Base-by-base conservation (phyloP, 2,888 invertebrate genomes). In the Harmothoe impar region DNA sequence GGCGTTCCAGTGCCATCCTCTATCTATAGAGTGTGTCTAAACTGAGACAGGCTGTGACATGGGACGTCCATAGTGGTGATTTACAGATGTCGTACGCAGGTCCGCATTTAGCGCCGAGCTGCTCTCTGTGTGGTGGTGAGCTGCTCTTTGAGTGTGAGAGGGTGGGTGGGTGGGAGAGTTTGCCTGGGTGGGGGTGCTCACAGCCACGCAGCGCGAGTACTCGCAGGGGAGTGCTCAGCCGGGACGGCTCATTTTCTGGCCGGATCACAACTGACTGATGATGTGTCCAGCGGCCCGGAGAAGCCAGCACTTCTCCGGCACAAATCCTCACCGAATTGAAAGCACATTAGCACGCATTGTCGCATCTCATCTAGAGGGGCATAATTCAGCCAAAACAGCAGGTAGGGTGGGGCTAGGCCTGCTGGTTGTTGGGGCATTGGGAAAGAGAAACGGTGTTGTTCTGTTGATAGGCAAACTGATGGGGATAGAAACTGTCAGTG, bases 201-300 rank as follows among this genome's bases (percentile, higher is more conserved):
- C 20, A 52, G 29, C 54, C 54, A 17, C 86, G 81, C 35, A 17
- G 81, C 54, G 15, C 54, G 86, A 86, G 86, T 86, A 86, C 86
- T 86, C 86, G 33, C 86, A 54, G 29, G 86, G 86, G 86, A 54
- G 86, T 56, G 86, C 86, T 86, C 86, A 33, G 29, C 56, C 29
- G 54, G 86, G 86, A 54, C 86, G 86, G 86, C 86, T 86, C 86
- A 86, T 86, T 86, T 86, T 86, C 86, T 86, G 86, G 86, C 86
- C 52, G 54, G 52, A 86, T 54, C 86, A 86, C 86, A 86, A 56
- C 54, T 86, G 86, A 86, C 86, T 52, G 86, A 86, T 86, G 86
- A 86, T 86, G 86, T 86, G 86, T 86, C 86, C 86, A 56, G 81
- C 43, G 43, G 81, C 35, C 81, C n/a, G 81, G 33, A 25, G 81